phyloP scores from a whole-genome alignment of 2,888 invertebrate genomes.

The Napeogenes inachia region DNA sequence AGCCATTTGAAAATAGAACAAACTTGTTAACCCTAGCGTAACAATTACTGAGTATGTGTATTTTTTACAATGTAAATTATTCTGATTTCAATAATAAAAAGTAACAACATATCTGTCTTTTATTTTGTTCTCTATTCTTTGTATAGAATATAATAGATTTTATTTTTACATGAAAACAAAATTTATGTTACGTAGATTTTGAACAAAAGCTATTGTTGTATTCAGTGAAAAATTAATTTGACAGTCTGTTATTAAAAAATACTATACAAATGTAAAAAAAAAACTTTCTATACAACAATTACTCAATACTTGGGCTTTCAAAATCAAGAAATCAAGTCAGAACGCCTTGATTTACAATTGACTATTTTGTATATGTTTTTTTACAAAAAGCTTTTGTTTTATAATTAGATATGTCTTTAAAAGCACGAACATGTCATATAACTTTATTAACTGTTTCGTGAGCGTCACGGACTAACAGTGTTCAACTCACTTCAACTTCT shows the following conservation, averaged over 20 bases:
- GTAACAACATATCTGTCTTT: constrained; percentile 51
- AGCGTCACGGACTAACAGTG: constrained; percentile 15
- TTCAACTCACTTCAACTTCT: constrained; percentile 27
- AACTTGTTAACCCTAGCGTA: constrained; percentile 67
- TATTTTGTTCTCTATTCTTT: constrained; percentile 31
- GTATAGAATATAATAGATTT: no score
- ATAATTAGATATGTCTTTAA: neutral
- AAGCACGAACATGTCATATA: neutral
- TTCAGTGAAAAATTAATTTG: no score
- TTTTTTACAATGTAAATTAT: constrained; percentile 79
- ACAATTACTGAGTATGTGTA: constrained; percentile 67
- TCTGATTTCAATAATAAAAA: constrained; percentile 77
- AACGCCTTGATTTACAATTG: no score
- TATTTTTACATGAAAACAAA: no score
- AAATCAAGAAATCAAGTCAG: no score
- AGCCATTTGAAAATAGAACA: constrained; percentile 30
- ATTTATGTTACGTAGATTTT: no score
- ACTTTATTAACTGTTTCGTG: constrained; percentile 15
- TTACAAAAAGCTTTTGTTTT: neutral
- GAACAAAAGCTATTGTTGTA: no score
- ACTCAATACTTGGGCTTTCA: no score
- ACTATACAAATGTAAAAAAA: neutral
- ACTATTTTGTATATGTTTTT: no score
- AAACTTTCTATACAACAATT: neutral
- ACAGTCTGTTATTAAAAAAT: no score